Base-by-base conservation (phyloP, 2,888 invertebrate genomes). In the Drosophila borborema region DNA sequence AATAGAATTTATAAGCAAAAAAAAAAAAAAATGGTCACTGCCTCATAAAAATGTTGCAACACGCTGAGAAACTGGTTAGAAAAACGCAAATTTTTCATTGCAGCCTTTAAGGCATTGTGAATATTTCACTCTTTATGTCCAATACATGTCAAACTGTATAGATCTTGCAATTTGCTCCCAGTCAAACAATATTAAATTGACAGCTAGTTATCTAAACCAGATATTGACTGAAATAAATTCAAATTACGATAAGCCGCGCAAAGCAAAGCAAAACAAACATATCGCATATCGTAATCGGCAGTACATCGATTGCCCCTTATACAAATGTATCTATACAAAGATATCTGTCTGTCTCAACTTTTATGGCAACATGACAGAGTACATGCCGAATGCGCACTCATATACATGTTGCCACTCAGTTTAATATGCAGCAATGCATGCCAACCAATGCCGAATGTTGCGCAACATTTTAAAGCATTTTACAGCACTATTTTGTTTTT, bases 401-500 rank as follows among this genome's bases (percentile, higher is more conserved):
- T 14, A 3, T 3, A 14, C 16, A 65, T 31, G 51, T 8, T 45
- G 28, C 41, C 18, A 23, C 20, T 3, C 45, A 16, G 14, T 3
- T 34, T 8, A 20, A 28, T 9, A 2, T n/a, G 20, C n/a, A 31
- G 31, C 49, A 31, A 12, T 28, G 28, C 48, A 23, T 45, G 34
- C 10, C 28, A 36, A 23, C 53, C 31, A 51, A 31, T 0, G 20
- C 16, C 7, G 9, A 49, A 28, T 74, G 55, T 28, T 48, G n/a
- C 1, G 10, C 62, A 66, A 46, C 65, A 71, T 9, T 18, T 34
- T 7, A 3, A 1, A 2, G 12, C 31, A 46, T 28, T 59, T 45
- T 28, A 4, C 75, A 79, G 12, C 75, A 71, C 63, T 54, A 14
- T 28, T 28, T 28, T 28, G 2, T 6, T 36, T 36, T 36, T 4